Percentiles rank a stretch among this genome's conserved stretches.
Evolutionary conservation across 1,140 invertebrate species (phyloP).

Genomic region (Aphis craccivora): DNA sequence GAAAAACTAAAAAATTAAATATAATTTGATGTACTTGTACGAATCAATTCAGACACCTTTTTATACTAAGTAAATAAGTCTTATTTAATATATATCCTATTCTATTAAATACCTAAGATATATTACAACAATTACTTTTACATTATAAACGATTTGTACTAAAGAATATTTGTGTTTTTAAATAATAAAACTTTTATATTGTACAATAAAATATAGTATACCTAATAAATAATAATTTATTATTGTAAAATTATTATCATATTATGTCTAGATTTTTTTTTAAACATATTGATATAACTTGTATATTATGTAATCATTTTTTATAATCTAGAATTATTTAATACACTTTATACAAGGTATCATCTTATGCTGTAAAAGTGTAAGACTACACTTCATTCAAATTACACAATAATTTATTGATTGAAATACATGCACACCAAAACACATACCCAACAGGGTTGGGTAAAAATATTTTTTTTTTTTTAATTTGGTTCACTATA

Average conservation of each 20-base stretch:
- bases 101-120: not conserved
- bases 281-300: no score
- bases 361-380: not conserved
- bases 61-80: no score
- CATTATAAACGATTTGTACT: not conserved
- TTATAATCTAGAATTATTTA: not conserved
- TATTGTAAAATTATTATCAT: no score
- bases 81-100: not conserved
- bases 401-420: not conserved
- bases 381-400: not conserved
- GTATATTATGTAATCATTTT: not conserved
- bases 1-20: not conserved
- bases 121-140: not conserved
- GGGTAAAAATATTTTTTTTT: not conserved
- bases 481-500: not conserved
- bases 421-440: not conserved
- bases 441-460: not conserved
- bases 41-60: not conserved
- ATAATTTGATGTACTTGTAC: not conserved
- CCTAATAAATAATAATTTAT: no score
- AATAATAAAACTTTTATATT: not conserved
- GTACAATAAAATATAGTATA: not conserved
- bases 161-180: not conserved
- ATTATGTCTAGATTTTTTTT: no score
- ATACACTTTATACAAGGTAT: not conserved